A percentile compares a stretch with the other conserved stretches of the same genome.
Conservation (phyloP, 1,140 invertebrate genomes). For the Nasonia vitripennis region DNA sequence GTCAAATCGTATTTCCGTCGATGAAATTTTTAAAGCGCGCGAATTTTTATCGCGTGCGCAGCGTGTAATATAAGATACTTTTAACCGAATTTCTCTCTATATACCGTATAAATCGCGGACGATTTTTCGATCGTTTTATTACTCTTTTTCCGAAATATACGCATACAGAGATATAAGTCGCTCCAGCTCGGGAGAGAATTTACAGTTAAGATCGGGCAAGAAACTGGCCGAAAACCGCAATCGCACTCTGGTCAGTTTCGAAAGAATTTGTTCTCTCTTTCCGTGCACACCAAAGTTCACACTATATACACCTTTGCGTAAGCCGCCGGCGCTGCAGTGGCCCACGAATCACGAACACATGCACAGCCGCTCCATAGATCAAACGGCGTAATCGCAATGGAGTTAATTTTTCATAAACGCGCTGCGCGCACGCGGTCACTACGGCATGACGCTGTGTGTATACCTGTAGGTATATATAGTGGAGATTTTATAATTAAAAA, state of each 20-base stretch:
- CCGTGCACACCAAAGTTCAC: not conserved
- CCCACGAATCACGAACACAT: not conserved
- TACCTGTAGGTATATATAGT: not conserved
- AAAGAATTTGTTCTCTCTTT: not conserved
- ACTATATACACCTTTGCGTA: not conserved
- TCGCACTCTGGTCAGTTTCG: not conserved
- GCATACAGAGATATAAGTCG: not conserved
- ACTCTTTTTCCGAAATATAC: not conserved
- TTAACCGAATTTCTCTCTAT: too few species aligned
- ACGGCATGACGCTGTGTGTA: not conserved
- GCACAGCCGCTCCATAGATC: too few species aligned
- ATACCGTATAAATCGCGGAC: not conserved
- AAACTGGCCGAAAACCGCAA: not conserved
- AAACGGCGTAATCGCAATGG: too few species aligned
- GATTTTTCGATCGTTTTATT: not conserved
- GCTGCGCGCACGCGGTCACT: not conserved
- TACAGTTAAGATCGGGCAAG: not conserved
- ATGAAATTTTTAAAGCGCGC: conserved; percentile 17
- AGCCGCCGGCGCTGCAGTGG: not conserved
- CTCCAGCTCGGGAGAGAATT: not conserved
- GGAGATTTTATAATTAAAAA: too few species aligned
- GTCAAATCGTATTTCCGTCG: conserved; percentile 25
- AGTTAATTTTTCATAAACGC: not conserved
- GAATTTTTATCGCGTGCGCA: not conserved
- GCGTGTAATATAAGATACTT: too few species aligned